Percentiles rank a stretch among this genome's conserved stretches.
Evolutionary conservation across 2,797 vertebrate species (phyloP).

Genomic region (Schizothorax lantsangensis): DNA sequence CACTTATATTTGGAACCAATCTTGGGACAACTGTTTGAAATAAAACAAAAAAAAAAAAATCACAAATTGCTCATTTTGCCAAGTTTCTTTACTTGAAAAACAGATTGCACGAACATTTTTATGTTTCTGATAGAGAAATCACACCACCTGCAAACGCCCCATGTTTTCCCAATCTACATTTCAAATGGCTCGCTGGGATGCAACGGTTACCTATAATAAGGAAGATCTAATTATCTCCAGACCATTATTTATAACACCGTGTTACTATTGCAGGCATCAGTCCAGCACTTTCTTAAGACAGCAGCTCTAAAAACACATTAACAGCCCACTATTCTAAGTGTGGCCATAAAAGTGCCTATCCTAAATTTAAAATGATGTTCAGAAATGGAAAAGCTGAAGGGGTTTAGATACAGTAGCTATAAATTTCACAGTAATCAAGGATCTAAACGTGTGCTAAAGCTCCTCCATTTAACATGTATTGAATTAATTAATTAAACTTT

Average conservation of each 20-base stretch:
- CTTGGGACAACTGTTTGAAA: background rate
- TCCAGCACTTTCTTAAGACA: background rate
- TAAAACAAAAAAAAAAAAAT: background rate
- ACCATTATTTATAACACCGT: conserved; percentile 21
- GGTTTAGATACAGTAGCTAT: conserved; percentile 20
- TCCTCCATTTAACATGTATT: background rate
- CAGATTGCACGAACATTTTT: background rate
- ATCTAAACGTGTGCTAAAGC: background rate
- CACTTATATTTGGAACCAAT: background rate
- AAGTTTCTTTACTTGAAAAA: background rate
- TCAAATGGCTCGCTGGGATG: background rate
- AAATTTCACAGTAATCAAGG: background rate
- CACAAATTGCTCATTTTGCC: background rate
- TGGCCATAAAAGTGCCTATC: conserved; percentile 33
- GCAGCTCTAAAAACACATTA: conserved; percentile 19
- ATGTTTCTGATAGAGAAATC: background rate
- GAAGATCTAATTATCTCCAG: conserved; percentile 6
- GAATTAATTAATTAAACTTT: background rate
- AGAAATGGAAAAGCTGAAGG: conserved; percentile 21
- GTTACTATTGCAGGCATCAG: conserved; percentile 9
- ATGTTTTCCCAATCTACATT: background rate
- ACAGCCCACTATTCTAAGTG: background rate
- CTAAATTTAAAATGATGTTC: conserved; percentile 32
- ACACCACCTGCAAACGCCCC: background rate
- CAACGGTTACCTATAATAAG: background rate